phyloP scores from a whole-genome alignment of 1,140 invertebrate species.

The Calliopsis andreniformis region DNA sequence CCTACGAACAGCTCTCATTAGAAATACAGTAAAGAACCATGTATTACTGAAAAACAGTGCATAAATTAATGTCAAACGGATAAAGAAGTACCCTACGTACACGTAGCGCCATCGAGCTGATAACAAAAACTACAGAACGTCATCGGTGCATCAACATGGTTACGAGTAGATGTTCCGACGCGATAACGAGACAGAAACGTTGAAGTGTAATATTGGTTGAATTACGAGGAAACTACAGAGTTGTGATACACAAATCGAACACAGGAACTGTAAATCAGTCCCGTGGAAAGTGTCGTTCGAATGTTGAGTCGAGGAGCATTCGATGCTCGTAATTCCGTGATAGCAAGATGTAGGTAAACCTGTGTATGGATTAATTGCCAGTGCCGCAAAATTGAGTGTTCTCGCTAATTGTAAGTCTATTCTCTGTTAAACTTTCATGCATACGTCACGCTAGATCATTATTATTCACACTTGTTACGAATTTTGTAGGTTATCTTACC shows the following conservation, averaged over 20 bases:
- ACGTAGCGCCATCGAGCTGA: conserved; percentile 24
- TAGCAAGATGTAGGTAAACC: conserved; percentile 40
- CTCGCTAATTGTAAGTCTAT: conserved; percentile 33
- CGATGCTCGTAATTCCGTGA: conserved; percentile 2
- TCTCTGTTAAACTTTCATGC: conserved; percentile 3
- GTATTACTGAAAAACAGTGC: not conserved
- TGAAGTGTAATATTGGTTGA: conserved; percentile 15
- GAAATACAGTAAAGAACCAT: not conserved
- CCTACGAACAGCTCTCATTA: too few relatives aligned
- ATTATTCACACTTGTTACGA: not conserved
- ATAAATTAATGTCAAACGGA: not conserved
- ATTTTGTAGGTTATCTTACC: conserved; percentile 48
- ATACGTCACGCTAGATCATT: not conserved
- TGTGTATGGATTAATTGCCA: conserved; percentile 19
- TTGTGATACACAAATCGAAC: not conserved
- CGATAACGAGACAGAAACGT: conserved; percentile 46
- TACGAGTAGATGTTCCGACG: conserved; percentile 34
- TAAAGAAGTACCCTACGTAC: not conserved
- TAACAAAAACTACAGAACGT: conserved; percentile 47
- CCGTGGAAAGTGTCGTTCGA: not conserved
- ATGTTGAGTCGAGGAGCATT: not conserved
- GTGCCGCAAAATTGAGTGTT: conserved; percentile 18
- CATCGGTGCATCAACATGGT: conserved; percentile 58
- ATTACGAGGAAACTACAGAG: too few relatives aligned
- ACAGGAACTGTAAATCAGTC: not conserved